Base-by-base conservation (phyloP, 2,113 vertebrate genomes). In the Rhinolophus sinicus region DNA sequence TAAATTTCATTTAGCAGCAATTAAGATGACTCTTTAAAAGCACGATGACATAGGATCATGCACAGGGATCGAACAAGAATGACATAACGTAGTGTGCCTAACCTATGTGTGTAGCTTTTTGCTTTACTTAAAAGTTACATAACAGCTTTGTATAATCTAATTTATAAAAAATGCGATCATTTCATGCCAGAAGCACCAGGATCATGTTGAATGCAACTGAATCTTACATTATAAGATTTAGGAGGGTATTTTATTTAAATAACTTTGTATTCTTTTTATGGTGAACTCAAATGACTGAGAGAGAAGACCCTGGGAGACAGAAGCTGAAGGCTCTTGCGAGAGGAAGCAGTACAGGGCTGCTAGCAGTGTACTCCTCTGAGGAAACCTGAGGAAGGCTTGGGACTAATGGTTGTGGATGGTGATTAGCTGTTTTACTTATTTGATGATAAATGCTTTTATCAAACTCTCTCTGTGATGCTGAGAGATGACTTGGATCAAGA, bases 231-330 rank as follows among this genome's bases (percentile, higher is more conserved):
- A 9, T 65, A 70, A 89, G 84, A 50, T 76, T 70, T 65, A 50
- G 72, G 38, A 93, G 44, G 50, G 22, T 6, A 47, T 94, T 95
- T 91, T 96, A 10, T 84, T 93, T 44, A 58, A 82, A 90, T 82
- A 44, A 26, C 22, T 93, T 76, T 88, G 38, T 13, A 44, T 78
- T 16, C 30, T 64, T 92, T 77, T 69, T 62, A 19, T 58, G 35
- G 50, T 78, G 58, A 52, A 64, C 38, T 86, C 22, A 87, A 54
- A 21, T 70, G 64, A 62, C 33, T 58, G 2, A 67, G 24, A 52
- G 50, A 58, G 52, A 60, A 52, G 75, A 80, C 3, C 3, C 26
- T 58, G 67, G 4, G 30, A 14, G 30, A 50, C 0, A n/a, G 50
- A 73, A 26, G 50, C 10, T 9, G 30, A 5, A 8, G 28, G 19